Conservation (phyloP, 2,888 invertebrate species). For the Altica lythri region DNA sequence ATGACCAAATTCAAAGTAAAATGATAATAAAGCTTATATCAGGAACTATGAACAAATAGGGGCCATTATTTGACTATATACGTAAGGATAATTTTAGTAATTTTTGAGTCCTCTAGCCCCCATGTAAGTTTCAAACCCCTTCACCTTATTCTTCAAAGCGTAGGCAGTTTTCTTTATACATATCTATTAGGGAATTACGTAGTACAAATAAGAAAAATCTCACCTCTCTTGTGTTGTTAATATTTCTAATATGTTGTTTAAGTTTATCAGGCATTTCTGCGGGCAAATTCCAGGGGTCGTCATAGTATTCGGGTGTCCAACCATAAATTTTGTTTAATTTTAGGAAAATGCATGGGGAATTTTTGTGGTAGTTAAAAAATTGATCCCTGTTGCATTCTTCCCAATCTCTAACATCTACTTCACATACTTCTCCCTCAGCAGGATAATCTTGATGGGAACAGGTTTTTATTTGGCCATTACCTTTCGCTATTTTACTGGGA, state of each 20-base stretch:
- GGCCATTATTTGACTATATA: no score
- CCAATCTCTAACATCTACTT: slow-evolving; percentile 82
- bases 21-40: no score
- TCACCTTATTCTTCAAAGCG: no score
- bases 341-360: slow-evolving; percentile 91
- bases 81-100: no score
- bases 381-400: slow-evolving; percentile 82
- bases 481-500: slow-evolving; percentile 55
- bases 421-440: slow-evolving; percentile 73
- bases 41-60: no score
- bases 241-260: slow-evolving; percentile 66
- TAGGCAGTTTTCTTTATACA: no score
- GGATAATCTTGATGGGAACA: slow-evolving; percentile 53
- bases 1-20: no score
- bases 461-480: slow-evolving; percentile 53
- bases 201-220: no score
- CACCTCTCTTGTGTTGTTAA: slow-evolving; percentile 58
- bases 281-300: slow-evolving; percentile 72
- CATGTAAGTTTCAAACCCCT: no score
- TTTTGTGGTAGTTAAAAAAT: slow-evolving; percentile 87
- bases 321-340: slow-evolving; percentile 95
- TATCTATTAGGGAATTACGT: no score
- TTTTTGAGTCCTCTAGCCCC: no score
- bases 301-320: slow-evolving; percentile 85
- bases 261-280: slow-evolving; percentile 74